Conservation (phyloP, 2,113 vertebrate species). For the cattle (Bos taurus) region ARS-UCD2.0 NC_037356.1:18745001-18745500, state of each 20-base stretch:
- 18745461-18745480: neutral
- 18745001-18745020: neutral
- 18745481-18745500: neutral
- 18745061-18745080: neutral
- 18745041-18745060: neutral
- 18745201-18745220: neutral
- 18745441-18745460: neutral
- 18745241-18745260: neutral
- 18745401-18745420: neutral
- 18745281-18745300: neutral
- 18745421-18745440: neutral
- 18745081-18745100: neutral
- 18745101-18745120: neutral
- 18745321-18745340: neutral
- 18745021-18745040: neutral
- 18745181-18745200: neutral
- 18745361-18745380: neutral
- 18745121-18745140: neutral
- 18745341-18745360: neutral
- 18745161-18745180: neutral
- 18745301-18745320: neutral
- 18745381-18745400: neutral
- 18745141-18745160: neutral
- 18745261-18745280: neutral
- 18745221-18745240: neutral